Base-by-base conservation (phyloP, 2,113 vertebrate species). In the Probosciger aterrimus region DNA sequence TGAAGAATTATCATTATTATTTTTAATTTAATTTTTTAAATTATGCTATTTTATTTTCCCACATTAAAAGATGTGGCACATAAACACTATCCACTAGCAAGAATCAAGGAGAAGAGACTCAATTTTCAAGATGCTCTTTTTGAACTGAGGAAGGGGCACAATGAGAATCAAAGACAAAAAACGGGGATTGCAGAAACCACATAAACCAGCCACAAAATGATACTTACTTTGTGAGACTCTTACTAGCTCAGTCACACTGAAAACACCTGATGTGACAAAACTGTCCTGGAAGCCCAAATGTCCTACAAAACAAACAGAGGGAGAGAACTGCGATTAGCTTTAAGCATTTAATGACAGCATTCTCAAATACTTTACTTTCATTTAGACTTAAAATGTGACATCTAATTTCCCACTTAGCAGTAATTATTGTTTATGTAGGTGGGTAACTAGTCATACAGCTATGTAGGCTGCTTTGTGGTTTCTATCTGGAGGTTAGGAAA, bases 211-310 rank as follows among this genome's bases (percentile, higher is more conserved):
- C 92, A 93, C 89, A 80, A 94, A 95, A 91, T 15, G 62, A 84
- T 97, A 98, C 99, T 99, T 98, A 99, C 99, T 99, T 98, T 99
- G 99, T 92, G 99, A 99, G 97, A 99, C 99, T 98, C 99, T 98
- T 92, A 99, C 99, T 47, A 99, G 98, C 96, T 99, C 99, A 60
- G 99, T 99, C 98, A 99, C 99, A 84, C 99, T 99, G 98, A 99
- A 99, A 94, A 99, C 99, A 94, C 99, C 99, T 85, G 99, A 99
- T 92, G 99, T 99, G 98, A 99, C 99, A 89, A 99, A 99, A 98
- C 99, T 99, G 98, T 99, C 99, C 98, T 99, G 99, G 98, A 99
- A 99, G 96, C 99, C 99, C 98, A 99, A 98, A 97, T 99, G 99
- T 98, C 99, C 99, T 99, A 97, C 94, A 97, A 98, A 97, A 98